Evolutionary conservation across 1,140 invertebrate species (phyloP), one percentile per base, ranked within the genome.

Genomic region (Nylanderia fulva): DNA sequence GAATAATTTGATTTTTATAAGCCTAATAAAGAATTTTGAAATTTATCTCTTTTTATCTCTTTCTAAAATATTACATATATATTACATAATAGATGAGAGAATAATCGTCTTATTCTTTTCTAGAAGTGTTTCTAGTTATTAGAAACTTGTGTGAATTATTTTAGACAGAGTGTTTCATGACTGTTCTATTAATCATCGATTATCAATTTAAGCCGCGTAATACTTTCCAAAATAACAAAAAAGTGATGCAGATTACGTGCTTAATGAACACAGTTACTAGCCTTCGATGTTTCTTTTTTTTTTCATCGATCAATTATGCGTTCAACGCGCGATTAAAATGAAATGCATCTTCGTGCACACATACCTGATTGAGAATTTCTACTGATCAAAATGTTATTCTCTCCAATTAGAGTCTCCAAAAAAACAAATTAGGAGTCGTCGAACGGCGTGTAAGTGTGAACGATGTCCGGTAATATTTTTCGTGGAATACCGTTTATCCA

Each of bases 141-240:
- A 48, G 13, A 48, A 48, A 48, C 9, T 15, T 48, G 15, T 48
- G 6, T 4, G 45, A 13, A 18, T 48, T 48, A 48, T 48, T 18
- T 0, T 48, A 48, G 45, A 54, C 39, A 56, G 15, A 39, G 18
- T n/a, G n/a, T n/a, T 68, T 63, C 61, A 68, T 68, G 75, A 45
- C 29, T 66, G 61, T 39, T 45, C 45, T 15, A 13, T 79, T 79
- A 39, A 54, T 6, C 29, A 29, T 33, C 27, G 48, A 63, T 45
- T 63, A 63, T 52, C 58, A 8, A n/a, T n/a, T n/a, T n/a, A n/a
- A 15, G 9, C 21, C 27, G 15, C 21, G 42, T 21, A n/a, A 68
- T 29, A 79, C 45, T 68, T 79, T 68, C 21, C 45, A 68, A 29
- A n/a, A 54, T 66, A 68, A 79, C 21, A 79, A 79, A 79, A 77